Percentiles rank a stretch among this genome's conserved stretches.
Conservation (phyloP, 2,797 vertebrate genomes). For the Girardinus metallicus region DNA sequence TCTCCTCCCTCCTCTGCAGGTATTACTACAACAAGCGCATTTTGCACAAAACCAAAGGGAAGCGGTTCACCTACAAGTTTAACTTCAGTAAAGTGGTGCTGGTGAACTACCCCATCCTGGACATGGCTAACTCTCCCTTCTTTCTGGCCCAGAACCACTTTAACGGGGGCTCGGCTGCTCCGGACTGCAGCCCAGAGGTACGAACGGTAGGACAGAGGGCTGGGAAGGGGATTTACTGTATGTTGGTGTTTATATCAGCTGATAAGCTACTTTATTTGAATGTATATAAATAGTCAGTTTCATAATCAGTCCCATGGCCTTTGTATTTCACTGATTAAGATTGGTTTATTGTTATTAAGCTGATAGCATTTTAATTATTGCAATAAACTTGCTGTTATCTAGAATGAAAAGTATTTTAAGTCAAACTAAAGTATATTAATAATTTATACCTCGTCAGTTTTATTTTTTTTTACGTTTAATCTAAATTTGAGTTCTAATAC, state of each 20-base stretch:
- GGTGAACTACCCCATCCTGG: slow-evolving; percentile 92
- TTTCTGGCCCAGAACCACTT: slow-evolving; percentile 90
- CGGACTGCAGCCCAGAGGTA: slow-evolving; percentile 91
- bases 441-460: background rate
- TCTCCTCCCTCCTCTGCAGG: slow-evolving; percentile 69
- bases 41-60: slow-evolving; percentile 95
- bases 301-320: background rate
- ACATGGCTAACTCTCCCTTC: slow-evolving; percentile 89
- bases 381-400: background rate
- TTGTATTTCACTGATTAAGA: background rate
- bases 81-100: slow-evolving; percentile 95
- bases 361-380: background rate
- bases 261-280: background rate
- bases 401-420: background rate
- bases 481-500: background rate
- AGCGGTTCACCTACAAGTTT: slow-evolving; percentile 97
- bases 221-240: slow-evolving; percentile 1
- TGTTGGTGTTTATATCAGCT: slow-evolving; percentile 7
- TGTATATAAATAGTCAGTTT: background rate
- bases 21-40: slow-evolving; percentile 97
- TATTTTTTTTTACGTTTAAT: background rate
- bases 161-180: slow-evolving; percentile 79
- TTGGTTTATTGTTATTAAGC: background rate
- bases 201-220: slow-evolving; percentile 13
- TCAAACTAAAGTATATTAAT: background rate